phyloP scores from a whole-genome alignment of 2,113 vertebrate genomes.

The Redunca redunca region DNA sequence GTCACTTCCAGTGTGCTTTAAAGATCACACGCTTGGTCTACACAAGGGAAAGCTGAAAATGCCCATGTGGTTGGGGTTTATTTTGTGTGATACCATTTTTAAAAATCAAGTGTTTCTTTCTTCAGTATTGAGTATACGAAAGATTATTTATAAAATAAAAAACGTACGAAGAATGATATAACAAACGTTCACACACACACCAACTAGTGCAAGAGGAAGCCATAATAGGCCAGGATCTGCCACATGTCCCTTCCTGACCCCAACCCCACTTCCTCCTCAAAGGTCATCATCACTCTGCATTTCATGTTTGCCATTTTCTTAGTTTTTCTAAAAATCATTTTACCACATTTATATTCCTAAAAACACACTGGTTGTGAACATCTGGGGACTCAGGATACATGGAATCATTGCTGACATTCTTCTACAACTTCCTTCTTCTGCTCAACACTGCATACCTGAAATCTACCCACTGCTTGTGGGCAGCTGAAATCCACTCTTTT shows the following conservation, averaged over 20 bases:
- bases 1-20: neutral
- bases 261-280: neutral
- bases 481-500: neutral
- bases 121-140: neutral
- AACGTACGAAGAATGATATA: neutral
- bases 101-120: constrained; percentile 30
- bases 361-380: neutral
- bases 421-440: neutral
- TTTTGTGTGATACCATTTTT: neutral
- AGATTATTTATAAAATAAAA: neutral
- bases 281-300: neutral
- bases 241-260: neutral
- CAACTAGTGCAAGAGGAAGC: neutral
- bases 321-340: neutral
- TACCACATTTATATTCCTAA: constrained; percentile 2
- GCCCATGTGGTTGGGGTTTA: neutral
- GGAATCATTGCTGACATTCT: neutral
- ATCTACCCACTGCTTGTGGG: neutral
- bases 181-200: neutral
- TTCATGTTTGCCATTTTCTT: neutral
- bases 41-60: constrained; percentile 1
- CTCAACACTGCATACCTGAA: neutral
- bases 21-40: constrained; percentile 15
- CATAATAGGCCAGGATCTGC: neutral
- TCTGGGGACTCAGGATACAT: neutral